Base-by-base conservation (phyloP, 2,888 invertebrate species). In the Drosophila anomalata region DNA sequence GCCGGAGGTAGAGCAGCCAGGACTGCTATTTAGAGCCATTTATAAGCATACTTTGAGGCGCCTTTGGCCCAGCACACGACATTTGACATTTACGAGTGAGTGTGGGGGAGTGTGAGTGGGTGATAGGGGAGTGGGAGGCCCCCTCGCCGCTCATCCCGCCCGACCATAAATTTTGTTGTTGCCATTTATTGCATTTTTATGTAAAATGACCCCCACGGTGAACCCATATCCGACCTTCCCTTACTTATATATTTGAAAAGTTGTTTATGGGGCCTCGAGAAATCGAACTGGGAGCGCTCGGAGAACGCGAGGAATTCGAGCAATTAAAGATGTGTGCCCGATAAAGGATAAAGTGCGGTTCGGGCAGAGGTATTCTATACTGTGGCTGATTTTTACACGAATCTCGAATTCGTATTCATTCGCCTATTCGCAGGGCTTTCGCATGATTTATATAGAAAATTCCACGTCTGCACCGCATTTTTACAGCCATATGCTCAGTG, bases 121-220 rank as follows among this genome's bases (percentile, higher is more conserved):
- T 29, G 9, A 47, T 65, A 56, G 48, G 65, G 55, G 65, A 56
- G 36, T 61, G 56, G 50, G 51, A 60, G 62, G 65, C 76, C 78
- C 73, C 22, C 22, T 22, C 22, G 3, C 22, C 22, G 17, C 41
- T 14, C 48, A 11, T 50, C 31, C 36, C 70, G 56, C 52, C 59
- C 63, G 39, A 39, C 57, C 75, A 82, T 83, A 87, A 80, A 82
- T 88, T 87, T 55, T 20, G 44, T 9, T 71, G 70, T 57, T 68
- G 80, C 76, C 86, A 88, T 87, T 87, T 87, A 87, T 87, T 87
- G 88, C 87, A 87, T 84, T 87, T 89, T 87, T 87, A 89, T 87
- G 89, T 87, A 87, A 83, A 88, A 78, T 78, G 72, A 73, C 77
- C 71, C 76, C 62, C 75, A 79, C 60, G 79, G 82, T 81, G 78